Percentiles rank a stretch among this genome's conserved stretches.
phyloP scores from a whole-genome alignment of 2,888 invertebrate genomes.

The Nephrotoma guestfalica region DNA sequence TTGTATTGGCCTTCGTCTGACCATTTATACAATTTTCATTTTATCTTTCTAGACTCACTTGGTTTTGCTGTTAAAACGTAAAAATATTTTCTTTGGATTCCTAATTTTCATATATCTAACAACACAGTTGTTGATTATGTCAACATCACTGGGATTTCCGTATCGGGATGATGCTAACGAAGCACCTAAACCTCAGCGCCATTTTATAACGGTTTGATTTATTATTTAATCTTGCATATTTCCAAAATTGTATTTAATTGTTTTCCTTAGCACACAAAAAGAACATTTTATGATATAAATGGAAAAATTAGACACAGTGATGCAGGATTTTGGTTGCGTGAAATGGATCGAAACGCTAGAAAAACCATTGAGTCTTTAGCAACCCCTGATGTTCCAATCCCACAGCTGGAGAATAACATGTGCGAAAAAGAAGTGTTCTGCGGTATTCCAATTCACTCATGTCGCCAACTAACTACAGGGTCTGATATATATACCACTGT shows the following conservation, averaged over 20 bases:
- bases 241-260: background rate
- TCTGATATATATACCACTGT: constrained; percentile 8
- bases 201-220: constrained; percentile 33
- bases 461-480: constrained; percentile 20
- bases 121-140: constrained; percentile 22
- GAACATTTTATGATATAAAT: constrained; percentile 21
- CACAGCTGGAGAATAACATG: constrained; percentile 19
- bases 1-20: background rate
- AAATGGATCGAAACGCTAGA: constrained; percentile 21
- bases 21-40: background rate
- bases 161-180: constrained; percentile 32
- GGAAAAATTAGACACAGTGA: constrained; percentile 21
- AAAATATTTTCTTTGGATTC: constrained; percentile 18
- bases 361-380: constrained; percentile 23
- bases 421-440: constrained; percentile 22
- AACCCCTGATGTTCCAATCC: constrained; percentile 21
- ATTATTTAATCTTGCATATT: background rate
- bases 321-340: constrained; percentile 23
- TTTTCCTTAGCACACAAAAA: constrained; percentile 18
- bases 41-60: constrained; percentile 15
- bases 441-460: constrained; percentile 20
- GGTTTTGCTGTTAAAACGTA: constrained; percentile 20
- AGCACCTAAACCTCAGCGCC: constrained; percentile 32
- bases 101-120: constrained; percentile 19
- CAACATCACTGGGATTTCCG: constrained; percentile 37